Evolutionary conservation across 2,888 invertebrate species (phyloP), one percentile per base, ranked within the genome.

Genomic region (Prosapia bicincta): DNA sequence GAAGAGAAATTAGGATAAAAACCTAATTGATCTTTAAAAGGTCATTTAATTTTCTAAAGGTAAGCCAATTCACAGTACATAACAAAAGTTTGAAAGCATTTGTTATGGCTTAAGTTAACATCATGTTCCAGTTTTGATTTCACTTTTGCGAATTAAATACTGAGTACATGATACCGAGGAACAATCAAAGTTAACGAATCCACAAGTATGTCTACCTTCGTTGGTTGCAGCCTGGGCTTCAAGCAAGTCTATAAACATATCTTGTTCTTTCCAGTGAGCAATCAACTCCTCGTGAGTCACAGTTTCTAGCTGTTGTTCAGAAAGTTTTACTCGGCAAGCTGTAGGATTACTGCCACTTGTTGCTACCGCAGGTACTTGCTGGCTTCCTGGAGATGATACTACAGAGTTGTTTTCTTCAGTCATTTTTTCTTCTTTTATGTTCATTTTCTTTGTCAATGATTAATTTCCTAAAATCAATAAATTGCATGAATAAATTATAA

Each of bases 251-350:
- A 93, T 89, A 88, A 92, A 93, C 84, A 88, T 88, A 86, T 93
- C 92, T 89, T 93, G 92, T 85, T 89, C 89, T 85, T 88, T 89
- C 93, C 93, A 93, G 83, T 90, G 89, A 85, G 88, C 87, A 82
- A 89, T 88, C 84, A 92, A 88, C 82, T 92, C 90, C 81, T 90
- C 89, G 83, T 88, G 87, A 81, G 88, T 88, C 81, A 90, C 87
- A 82, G 87, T 87, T 83, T 90, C 89, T 83, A 91, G 85, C 83
- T 92, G 91, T 25, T 76, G 71, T 66, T 78, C 79, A 28, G 78
- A 76, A 20, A 80, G 76, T 13, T 32, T 38, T 1, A 74, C 69
- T 65, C 74, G 69, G 15, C 65, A 9, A 5, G 69, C 38, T 54
- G 66, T 26, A 5, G 73, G 20, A 20, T 20, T 54, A 20, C 54